Evolutionary conservation across 2,888 invertebrate species (phyloP), one percentile per base, ranked within the genome.

Genomic region (Eudemis profundana): DNA sequence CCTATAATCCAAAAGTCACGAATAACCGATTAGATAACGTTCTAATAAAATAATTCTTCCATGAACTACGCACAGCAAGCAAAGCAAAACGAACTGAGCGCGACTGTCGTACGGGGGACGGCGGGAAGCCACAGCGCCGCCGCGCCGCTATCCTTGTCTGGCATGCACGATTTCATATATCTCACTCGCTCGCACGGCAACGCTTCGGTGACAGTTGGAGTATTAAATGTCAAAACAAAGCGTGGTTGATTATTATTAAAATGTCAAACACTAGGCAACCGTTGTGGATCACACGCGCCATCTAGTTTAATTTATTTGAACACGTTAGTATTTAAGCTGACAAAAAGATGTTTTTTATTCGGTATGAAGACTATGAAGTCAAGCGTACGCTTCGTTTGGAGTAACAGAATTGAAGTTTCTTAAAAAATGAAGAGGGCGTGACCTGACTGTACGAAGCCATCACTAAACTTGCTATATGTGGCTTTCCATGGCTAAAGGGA

Each of bases 201-300:
- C 80, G 84, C 84, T 84, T 78, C 74, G 75, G 78, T 87, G 86
- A 86, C 89, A 88, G 83, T 82, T 82, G 70, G 78, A 79, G 77
- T 75, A 78, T 77, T 73, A 76, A 85, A 86, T 84, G 90, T 90
- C 90, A 90, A 84, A 91, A 90, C 90, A 91, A 89, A 90, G 90
- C 89, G 88, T 89, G 87, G 86, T 74, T 76, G 68, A 68, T 65
- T 72, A 75, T 78, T 69, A 71, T 73, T 77, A 73, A 84, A 85
- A 87, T 85, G 88, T 87, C 88, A 88, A 83, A 82, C 78, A 78
- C 74, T 76, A 54, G 54, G 61, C 77, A 82, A 81, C 79, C 74
- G 77, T 78, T 64, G 42, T 78, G 79, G 69, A 68, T 63, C 47
- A 68, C 57, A 69, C 76, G 76, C 79, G 86, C 78, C 86, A 86